Base-by-base conservation (phyloP, 37 sponge, comb jelly and placozoan genomes). In the Petrosia ficiformis region DNA sequence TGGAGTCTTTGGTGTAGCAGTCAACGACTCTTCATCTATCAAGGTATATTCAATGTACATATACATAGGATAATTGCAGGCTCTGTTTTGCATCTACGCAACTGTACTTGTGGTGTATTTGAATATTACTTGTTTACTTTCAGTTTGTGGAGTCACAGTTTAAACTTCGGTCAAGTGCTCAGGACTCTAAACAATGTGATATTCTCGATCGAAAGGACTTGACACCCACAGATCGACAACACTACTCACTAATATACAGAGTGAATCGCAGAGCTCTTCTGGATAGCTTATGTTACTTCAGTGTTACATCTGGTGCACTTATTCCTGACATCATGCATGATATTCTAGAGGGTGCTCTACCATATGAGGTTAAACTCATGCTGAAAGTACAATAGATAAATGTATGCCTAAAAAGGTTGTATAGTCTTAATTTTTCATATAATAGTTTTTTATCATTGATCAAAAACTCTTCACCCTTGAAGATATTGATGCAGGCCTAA, bases 161-260 rank as follows among this genome's bases (percentile, higher is more conserved):
- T n/a, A n/a, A n/a, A n/a, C 65, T 72, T 33, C 42, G 73, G 28
- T 63, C 32, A 60, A 30, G 30, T 3, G 59, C 1, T 22, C 37
- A 54, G 25, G 71, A 79, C 39, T 37, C 57, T 19, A 11, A 68
- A 35, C 80, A 79, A 41, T 79, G 80, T 79, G 59, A 48, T 34
- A 28, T 33, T 1, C 57, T 73, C 1, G 68, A 36, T 63, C 3
- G 42, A 36, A 10, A 75, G 41, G 76, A 77, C 1, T 24, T 34
- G 24, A 19, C 35, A 24, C 4, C n/a, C 16, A 3, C 39, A 1
- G 42, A 63, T 10, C 1, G 39, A 29, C 31, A 40, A 4, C 78
- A 77, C 67, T 67, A 29, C 25, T 57, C 71, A 1, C 43, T 0
- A 10, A 41, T 3, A 29, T 68, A 33, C 37, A 71, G 70, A 11